Evolutionary conservation across 2,113 vertebrate species (phyloP).

Genomic region (Pelobates fuscus): DNA sequence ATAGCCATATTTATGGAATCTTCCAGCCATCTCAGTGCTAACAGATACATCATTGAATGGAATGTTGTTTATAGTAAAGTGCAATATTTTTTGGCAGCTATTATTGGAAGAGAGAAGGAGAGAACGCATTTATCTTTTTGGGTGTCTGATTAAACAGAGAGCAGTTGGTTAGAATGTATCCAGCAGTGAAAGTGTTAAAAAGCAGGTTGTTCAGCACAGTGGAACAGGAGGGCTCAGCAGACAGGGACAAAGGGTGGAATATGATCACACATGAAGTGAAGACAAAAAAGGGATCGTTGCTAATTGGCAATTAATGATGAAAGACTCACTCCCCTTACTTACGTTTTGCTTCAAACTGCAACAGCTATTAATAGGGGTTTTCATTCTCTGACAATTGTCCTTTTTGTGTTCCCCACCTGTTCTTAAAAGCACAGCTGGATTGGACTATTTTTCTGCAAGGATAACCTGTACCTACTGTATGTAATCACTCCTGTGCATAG

Average conservation of each 20-base stretch:
- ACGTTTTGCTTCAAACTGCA: conserved; percentile 23
- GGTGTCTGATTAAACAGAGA: no score
- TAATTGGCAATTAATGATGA: conserved; percentile 48
- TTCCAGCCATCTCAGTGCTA: no score
- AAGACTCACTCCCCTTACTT: conserved; percentile 19
- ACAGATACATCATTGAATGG: background rate
- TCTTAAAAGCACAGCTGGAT: conserved; percentile 32
- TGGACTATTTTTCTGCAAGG: background rate
- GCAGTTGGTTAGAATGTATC: no score
- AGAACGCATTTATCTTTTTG: no score
- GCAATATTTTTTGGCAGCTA: no score
- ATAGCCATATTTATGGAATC: no score
- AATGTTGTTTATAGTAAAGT: background rate
- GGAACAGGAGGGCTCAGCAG: conserved; percentile 38
- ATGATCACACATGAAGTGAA: conserved; percentile 34
- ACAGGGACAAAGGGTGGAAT: conserved; percentile 35
- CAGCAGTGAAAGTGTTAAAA: conserved; percentile 16
- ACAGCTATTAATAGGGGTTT: conserved; percentile 27
- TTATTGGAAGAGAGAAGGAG: no score
- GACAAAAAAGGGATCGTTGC: conserved; percentile 38
- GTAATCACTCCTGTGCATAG: background rate
- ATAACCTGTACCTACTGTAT: background rate
- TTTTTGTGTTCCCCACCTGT: conserved; percentile 44
- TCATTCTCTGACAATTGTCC: conserved; percentile 33
- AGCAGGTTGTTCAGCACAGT: background rate